Base-by-base conservation (phyloP, 2,113 vertebrate genomes). In the Elaphurus davidianus region DNA sequence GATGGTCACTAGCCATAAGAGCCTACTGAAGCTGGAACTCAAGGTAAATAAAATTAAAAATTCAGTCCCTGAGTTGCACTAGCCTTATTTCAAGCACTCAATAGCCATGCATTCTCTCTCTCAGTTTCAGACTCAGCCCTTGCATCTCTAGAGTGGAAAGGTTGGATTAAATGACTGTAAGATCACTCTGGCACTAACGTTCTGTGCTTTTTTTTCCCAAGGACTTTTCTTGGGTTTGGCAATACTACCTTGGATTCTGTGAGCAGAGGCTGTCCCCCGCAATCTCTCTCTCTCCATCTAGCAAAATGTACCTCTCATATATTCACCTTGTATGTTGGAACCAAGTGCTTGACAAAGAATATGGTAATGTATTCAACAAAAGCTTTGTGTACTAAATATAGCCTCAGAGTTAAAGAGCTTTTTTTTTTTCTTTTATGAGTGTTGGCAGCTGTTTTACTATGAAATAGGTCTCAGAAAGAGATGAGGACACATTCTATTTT, bases 301-400 rank as follows among this genome's bases (percentile, higher is more conserved):
- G 16, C 33, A 71, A 30, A 93, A 57, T n/a, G 50, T 55, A 54
- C 17, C 79, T 92, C 74, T 87, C 91, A 95, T 83, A 59, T 11
- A 36, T 93, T 97, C 93, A 91, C 86, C 83, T 90, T 84, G 30
- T 91, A 54, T 23, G 45, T 94, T 91, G 83, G 94, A 90, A 93
- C 89, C 62, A 91, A 71, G 43, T 36, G 2, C 83, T 84, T 89
- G 95, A 87, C 97, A 98, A 98, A 98, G 98, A 96, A 98, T 98
- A 98, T 98, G 98, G 81, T 97, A 97, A 98, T 96, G 54, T 96
- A 93, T 98, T 97, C 97, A 98, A 97, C 71, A 98, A 91, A 97
- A 96, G 97, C 86, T 97, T 97, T 97, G 90, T 98, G 91, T 98
- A 98, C 98, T 98, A 97, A 98, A 98, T 97, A 91, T 98, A 98